Evolutionary conservation across 2,888 invertebrate species (phyloP).

Genomic region (Lepidochrysops patricia): DNA sequence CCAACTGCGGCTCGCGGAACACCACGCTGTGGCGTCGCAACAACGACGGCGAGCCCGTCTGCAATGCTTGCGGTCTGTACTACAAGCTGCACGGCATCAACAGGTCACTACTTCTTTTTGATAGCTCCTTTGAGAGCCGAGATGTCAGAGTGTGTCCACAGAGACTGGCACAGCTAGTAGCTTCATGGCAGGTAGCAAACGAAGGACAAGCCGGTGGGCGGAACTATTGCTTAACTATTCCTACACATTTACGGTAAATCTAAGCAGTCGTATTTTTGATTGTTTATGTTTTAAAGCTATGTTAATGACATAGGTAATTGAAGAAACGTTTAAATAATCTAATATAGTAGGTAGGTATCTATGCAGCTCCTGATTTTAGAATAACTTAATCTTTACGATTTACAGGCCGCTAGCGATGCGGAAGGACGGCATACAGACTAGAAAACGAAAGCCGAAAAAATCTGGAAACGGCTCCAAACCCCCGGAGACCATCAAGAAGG

Average conservation of each 20-base stretch:
- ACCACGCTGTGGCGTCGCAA: slow-evolving; percentile 99
- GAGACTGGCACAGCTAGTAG: too few species aligned
- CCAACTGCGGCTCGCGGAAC: slow-evolving; percentile 97
- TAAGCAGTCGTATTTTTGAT: too few species aligned
- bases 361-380: neutral
- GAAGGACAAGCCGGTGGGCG: too few species aligned
- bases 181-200: too few species aligned
- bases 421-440: slow-evolving; percentile 96
- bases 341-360: too few species aligned
- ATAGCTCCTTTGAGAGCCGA: too few species aligned
- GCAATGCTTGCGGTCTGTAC: slow-evolving; percentile 98
- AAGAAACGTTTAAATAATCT: too few species aligned
- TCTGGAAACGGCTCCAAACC: slow-evolving; percentile 71
- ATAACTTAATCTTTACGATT: slow-evolving; percentile 7
- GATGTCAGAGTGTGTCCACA: too few species aligned
- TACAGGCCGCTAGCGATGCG: slow-evolving; percentile 92
- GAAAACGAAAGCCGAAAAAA: slow-evolving; percentile 95
- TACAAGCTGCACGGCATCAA: slow-evolving; percentile 96
- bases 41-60: slow-evolving; percentile 97
- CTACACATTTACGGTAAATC: too few species aligned
- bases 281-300: too few species aligned
- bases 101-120: slow-evolving; percentile 48
- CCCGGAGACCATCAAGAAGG: slow-evolving; percentile 54
- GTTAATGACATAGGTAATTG: too few species aligned
- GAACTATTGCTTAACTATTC: too few species aligned